Evolutionary conservation across 2,113 vertebrate species (phyloP), one percentile per base, ranked within the genome.

Genomic region (Rhinolophus ferrumequinum): DNA sequence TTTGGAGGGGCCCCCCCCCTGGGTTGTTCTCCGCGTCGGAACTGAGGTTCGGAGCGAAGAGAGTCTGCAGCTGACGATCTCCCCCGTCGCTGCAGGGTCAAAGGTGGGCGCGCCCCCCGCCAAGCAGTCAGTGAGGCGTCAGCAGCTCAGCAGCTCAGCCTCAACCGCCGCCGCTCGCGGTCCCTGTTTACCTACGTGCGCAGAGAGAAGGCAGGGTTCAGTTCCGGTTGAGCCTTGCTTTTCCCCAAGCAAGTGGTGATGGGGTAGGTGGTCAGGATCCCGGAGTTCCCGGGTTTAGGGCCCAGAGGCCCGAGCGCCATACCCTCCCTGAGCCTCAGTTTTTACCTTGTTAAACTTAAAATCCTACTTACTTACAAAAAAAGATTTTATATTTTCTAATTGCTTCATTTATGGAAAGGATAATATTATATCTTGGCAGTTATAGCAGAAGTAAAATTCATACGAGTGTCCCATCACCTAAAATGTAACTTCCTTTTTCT

Each of bases 1-100:
- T 5, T 70, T 58, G 4, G 3, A 8, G 62, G 9, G 64, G 0
- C n/a, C 1, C 0, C n/a, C 1, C 0, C 0, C 2, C 0, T 58
- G 75, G 28, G 1, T 38, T 33, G 5, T 30, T 67, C 33, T 87
- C 5, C 0, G 1, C 8, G 15, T 35, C 22, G 19, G 15, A 44
- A 15, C 4, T 8, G 35, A 66, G 22, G 0, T 1, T 10, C 1
- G 2, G 26, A 9, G 3, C 5, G 0, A 0, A 69, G 38, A 6
- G 8, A 8, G 3, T n/a, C n/a, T 79, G 24, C 35, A 3, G 0
- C 10, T 26, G 24, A n/a, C 26, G 8, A n/a, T 26, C 4, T 81
- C 24, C 2, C 0, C 1, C 0, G 8, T 86, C 10, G 50, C 44
- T 87, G 38, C 83, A 38, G 35, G 1, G 22, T 38, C 83, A 24